Evolutionary conservation across 2,113 vertebrate genomes (phyloP).

Genomic region (Mandrillus leucophaeus): DNA sequence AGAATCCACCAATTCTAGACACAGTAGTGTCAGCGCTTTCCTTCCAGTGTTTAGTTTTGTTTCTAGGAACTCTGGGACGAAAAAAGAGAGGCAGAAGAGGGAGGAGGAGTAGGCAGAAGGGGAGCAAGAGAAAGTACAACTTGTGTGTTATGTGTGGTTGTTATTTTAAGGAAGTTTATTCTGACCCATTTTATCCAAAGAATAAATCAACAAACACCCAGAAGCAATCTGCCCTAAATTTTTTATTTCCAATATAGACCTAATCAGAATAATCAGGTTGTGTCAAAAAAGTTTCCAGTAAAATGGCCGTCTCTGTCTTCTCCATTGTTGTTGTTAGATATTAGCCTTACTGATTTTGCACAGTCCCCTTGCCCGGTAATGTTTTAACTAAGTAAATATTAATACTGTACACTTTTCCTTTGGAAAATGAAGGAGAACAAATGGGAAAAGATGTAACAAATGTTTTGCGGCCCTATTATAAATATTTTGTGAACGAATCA

Average conservation of each 20-base stretch:
- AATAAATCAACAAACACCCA: slow-evolving; percentile 38
- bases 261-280: slow-evolving; percentile 36
- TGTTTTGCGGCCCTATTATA: background rate
- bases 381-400: background rate
- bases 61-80: slow-evolving; percentile 28
- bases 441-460: background rate
- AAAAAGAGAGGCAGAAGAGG: background rate
- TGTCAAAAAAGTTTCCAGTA: slow-evolving; percentile 7
- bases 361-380: background rate
- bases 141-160: background rate
- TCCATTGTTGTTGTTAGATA: background rate
- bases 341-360: background rate
- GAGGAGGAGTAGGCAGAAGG: background rate
- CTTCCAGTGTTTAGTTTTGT: slow-evolving; percentile 1
- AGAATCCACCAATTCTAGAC: too few relatives aligned
- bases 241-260: background rate
- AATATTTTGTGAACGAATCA: slow-evolving; percentile 54
- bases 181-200: slow-evolving; percentile 55
- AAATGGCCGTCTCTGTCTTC: background rate
- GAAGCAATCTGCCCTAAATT: background rate
- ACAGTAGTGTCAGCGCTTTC: background rate
- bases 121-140: background rate
- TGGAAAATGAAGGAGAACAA: background rate
- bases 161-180: slow-evolving; percentile 57
- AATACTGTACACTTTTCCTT: background rate